Evolutionary conservation across 1,140 invertebrate species (phyloP).

Genomic region (Teleogryllus occipitalis): DNA sequence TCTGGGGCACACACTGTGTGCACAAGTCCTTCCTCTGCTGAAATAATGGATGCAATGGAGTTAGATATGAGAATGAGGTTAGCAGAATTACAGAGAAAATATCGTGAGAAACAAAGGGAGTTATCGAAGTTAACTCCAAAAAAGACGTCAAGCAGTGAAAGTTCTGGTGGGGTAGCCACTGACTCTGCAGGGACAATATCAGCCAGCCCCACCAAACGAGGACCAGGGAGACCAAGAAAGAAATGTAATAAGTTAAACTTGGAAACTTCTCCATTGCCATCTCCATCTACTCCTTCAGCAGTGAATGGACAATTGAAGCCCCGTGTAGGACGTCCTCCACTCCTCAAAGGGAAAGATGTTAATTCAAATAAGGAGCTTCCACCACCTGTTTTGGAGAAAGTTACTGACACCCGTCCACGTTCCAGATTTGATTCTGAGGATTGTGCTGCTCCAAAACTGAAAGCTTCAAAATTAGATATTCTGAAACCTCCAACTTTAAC

Average conservation of each 20-base stretch:
- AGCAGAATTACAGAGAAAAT: conserved; percentile 66
- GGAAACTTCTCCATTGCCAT: conserved; percentile 13
- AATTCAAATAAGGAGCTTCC: conserved; percentile 24
- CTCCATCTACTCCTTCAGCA: neutral
- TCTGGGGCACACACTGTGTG: neutral
- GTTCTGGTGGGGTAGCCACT: conserved; percentile 8
- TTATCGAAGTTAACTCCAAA: conserved; percentile 57
- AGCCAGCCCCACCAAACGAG: conserved; percentile 27
- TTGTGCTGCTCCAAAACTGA: conserved; percentile 26
- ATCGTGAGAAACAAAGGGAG: conserved; percentile 73
- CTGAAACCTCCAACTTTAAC: conserved; percentile 36
- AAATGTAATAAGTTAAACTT: conserved; percentile 15
- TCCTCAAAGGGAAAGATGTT: conserved; percentile 21
- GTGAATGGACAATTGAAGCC: neutral
- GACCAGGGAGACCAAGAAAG: conserved; percentile 37
- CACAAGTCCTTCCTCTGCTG: conserved; percentile 22
- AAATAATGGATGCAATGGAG: conserved; percentile 64
- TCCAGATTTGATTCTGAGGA: conserved; percentile 17
- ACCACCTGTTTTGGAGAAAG: conserved; percentile 35
- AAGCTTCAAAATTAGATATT: conserved; percentile 28
- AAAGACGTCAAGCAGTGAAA: conserved; percentile 28
- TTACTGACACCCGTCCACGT: conserved; percentile 21
- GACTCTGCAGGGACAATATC: neutral
- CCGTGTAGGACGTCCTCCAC: neutral
- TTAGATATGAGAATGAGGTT: conserved; percentile 68